Base-by-base conservation (phyloP, 2,888 invertebrate species). In the Epicampocera succincta region DNA sequence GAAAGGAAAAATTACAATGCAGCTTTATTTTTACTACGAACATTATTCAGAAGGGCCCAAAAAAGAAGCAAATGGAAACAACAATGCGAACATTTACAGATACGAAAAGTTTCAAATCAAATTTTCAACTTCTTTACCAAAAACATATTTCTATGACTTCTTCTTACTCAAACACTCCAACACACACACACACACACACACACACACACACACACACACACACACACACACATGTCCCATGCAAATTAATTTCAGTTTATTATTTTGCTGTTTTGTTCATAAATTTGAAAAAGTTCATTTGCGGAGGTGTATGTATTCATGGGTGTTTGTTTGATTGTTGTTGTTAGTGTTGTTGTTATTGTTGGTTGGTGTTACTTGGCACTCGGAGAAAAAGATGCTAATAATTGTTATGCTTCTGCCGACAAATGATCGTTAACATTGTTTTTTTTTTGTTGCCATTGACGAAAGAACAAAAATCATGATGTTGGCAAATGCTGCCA, bases 51-150 rank as follows among this genome's bases (percentile, higher is more conserved):
- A 82, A 68, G 38, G 44, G n/a, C 2, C 12, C 42, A n/a, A n/a
- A n/a, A n/a, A n/a, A n/a, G 19, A 8, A 15, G 29, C 13, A 4
- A n/a, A 29, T 17, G 42, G 42, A 33, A 54, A 33, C 33, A 66
- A 50, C 2, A 75, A 61, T 8, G 3, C 46, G 5, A 68, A 61
- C 50, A 56, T 17, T 68, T 29, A 9, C 29, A 54, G 29, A 66
- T 71, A 56, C 52, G n/a, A 75, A 82, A 82, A 82, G 69, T 82
- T 82, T 82, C 52, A 78, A 82, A 71, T 77, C 69, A 74, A 78
- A 74, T 78, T 78, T 74, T 74, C 60, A 66, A 71, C 52, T 50
- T 73, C 72, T 76, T 63, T 63, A 40, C 40, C 50, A 73, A 69
- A 76, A 15, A 17, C 8, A 48, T 42, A 52, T 15, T 44, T 19